A percentile compares a stretch with the other conserved stretches of the same genome.
Evolutionary conservation across 2,113 vertebrate species (phyloP).

Genomic region (Zosterops lateralis): DNA sequence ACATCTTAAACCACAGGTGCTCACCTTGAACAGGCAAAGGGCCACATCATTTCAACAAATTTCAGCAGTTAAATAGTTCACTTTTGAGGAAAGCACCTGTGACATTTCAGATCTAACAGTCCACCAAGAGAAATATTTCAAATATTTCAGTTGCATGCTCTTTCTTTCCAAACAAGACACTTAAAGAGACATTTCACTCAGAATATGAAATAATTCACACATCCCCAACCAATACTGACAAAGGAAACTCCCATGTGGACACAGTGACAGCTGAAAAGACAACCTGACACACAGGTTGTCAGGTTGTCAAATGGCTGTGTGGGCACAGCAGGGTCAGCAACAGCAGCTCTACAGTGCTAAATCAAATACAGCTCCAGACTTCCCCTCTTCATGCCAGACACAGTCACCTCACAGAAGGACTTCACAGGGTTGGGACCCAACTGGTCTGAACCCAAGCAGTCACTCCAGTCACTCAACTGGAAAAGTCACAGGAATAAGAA

Average conservation of each 20-base stretch:
- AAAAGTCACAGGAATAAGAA: not conserved
- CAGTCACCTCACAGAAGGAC: not conserved
- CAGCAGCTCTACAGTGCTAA: not conserved
- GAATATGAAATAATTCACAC: not conserved
- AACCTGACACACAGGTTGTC: not conserved
- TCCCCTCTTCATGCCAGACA: not conserved
- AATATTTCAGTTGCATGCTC: accelerated
- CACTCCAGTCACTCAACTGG: not conserved
- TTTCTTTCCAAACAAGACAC: not conserved
- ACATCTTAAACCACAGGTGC: not conserved
- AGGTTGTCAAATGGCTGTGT: not conserved
- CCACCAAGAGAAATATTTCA: not conserved
- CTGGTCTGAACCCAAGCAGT: not conserved
- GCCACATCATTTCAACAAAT: not conserved
- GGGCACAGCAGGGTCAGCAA: not conserved
- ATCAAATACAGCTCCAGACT: not conserved
- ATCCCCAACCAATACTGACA: not conserved
- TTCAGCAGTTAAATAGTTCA: not conserved
- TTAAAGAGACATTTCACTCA: too few relatives aligned
- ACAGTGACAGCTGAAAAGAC: accelerated
- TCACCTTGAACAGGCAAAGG: not conserved
- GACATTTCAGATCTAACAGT: not conserved
- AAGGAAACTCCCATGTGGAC: not conserved
- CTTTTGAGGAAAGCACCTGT: not conserved
- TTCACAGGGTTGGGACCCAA: accelerated